Evolutionary conservation across 2,888 invertebrate genomes (phyloP), one percentile per base, ranked within the genome.

Genomic region (Noctua janthe): DNA sequence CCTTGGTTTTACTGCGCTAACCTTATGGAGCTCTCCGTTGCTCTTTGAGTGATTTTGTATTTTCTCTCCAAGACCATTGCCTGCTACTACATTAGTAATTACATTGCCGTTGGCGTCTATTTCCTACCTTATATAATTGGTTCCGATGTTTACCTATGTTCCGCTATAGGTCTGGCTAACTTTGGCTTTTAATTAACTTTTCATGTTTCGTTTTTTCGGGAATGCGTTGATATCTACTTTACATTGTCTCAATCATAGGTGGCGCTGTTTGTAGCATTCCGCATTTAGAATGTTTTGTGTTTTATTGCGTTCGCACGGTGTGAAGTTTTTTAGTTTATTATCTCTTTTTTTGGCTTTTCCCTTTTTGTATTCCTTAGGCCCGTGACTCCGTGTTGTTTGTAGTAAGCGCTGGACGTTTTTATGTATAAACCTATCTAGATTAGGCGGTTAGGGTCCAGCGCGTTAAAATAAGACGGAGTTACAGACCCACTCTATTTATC

Each of bases 191-290:
- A 4, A 2, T 39, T 8, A 15, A 23, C 20, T 20, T 47, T 56
- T 10, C 5, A 6, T 47, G 23, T 47, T 74, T 56, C 6, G 15
- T 39, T 35, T 47, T 64, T 75, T 47, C 1, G n/a, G 6, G 7
- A n/a, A 35, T 62, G 49, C 23, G 35, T 51, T 15, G 17, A 5
- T 17, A 64, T 1, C n/a, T 23, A 43, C 47, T 69, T 73, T 66
- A 43, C 56, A 13, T 20, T 67, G 6, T 62, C 0, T 0, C n/a
- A 71, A 71, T 71, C 15, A 74, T 82, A 84, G 86, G 47, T 84
- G 84, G 82, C 84, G 86, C 86, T 84, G 86, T 39, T 69, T 20
- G 71, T 72, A 47, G 29, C 23, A 13, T 59, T 62, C 35, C 35
- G n/a, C 1, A 15, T 62, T 51, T 71, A 39, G 7, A 70, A 71